A percentile compares a stretch with the other conserved stretches of the same genome.
These are phyloP conservation scores for Limnothrissa miodon DNA, from an alignment of 2,113 vertebrate species.

Conservation along the genomic window DNA sequence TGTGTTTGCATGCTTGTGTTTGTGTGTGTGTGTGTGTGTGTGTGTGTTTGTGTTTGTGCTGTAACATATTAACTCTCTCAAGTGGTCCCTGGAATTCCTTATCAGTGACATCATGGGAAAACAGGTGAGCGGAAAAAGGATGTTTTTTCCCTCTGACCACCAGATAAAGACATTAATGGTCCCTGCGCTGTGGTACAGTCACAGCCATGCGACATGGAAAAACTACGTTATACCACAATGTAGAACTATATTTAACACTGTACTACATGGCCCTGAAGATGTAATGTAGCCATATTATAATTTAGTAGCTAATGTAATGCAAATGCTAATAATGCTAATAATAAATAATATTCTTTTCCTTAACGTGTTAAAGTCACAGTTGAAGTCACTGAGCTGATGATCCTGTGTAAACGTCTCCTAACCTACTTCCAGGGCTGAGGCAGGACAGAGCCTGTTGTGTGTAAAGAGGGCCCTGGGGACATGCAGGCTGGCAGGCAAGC, in stretches of 20 bases:
- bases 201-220: background rate
- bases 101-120: conserved; percentile 57
- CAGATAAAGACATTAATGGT: background rate
- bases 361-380: too few relatives aligned
- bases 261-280: too few relatives aligned
- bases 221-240: background rate
- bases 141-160: background rate
- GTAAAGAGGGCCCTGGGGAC: background rate
- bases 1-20: background rate
- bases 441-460: background rate
- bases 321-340: too few relatives aligned
- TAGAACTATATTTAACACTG: background rate
- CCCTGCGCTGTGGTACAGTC: background rate
- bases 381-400: background rate
- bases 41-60: conserved; percentile 21
- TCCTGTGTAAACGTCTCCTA: too few relatives aligned
- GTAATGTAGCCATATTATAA: too few relatives aligned
- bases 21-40: background rate
- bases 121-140: conserved; percentile 31
- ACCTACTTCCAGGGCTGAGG: too few relatives aligned
- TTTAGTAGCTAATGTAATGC: too few relatives aligned
- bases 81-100: conserved; percentile 54
- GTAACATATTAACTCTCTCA: conserved; percentile 58
- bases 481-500: background rate
- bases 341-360: too few relatives aligned